phyloP scores from a whole-genome alignment of 2,797 vertebrate genomes.

The Delichon dasypus region DNA sequence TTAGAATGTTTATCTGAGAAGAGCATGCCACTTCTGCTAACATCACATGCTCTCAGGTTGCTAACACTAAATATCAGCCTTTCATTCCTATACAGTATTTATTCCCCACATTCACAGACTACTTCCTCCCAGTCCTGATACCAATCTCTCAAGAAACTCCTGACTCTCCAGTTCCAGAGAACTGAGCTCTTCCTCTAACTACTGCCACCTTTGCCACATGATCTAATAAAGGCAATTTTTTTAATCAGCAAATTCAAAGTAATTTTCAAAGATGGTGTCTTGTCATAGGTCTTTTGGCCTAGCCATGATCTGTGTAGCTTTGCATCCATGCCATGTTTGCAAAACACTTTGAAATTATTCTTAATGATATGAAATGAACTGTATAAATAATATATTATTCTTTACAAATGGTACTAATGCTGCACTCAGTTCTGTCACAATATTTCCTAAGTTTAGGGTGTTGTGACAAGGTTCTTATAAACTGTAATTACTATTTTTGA shows the following conservation, averaged over 20 bases:
- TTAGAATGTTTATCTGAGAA: not conserved
- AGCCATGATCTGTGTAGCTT: not conserved
- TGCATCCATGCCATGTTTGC: not conserved
- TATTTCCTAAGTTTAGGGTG: not conserved
- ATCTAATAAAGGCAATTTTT: not conserved
- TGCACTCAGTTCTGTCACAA: not conserved
- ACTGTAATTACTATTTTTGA: not conserved
- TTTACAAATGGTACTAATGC: not conserved
- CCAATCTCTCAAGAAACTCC: not conserved
- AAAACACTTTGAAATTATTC: not conserved
- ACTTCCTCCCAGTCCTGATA: not conserved
- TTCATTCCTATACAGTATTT: not conserved
- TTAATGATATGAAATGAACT: not conserved
- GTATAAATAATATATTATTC: not conserved
- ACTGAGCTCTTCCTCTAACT: not conserved
- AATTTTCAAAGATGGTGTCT: not conserved
- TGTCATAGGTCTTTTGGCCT: not conserved
- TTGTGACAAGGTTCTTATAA: not conserved
- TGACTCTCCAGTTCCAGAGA: not conserved
- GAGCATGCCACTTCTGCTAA: rapidly evolving
- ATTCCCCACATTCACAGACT: not conserved
- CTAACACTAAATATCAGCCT: not conserved
- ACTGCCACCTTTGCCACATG: not conserved
- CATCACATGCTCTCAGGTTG: not conserved
- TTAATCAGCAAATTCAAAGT: not conserved